Conservation (phyloP, 2,888 invertebrate genomes). For the Dione juno region DNA sequence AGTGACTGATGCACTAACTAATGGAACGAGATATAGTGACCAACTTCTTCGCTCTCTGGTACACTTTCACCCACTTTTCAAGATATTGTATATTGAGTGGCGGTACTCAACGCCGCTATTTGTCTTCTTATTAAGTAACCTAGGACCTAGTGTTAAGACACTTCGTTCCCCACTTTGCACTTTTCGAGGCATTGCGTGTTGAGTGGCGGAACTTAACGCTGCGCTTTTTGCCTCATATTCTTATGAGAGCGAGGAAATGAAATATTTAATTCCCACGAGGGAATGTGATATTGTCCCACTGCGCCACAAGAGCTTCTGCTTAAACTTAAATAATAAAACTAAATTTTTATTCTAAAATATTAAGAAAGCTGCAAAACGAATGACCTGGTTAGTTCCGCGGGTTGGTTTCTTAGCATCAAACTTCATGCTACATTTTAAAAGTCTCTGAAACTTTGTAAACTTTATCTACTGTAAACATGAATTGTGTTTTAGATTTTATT, state of each 20-base stretch:
- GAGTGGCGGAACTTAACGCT: no score
- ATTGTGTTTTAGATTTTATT: slow-evolving; percentile 31
- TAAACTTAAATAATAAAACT: background rate
- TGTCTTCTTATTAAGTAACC: no score
- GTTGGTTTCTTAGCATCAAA: slow-evolving; percentile 5
- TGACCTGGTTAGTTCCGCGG: slow-evolving; percentile 15
- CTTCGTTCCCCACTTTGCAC: no score
- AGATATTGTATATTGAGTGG: no score
- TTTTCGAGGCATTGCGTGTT: no score
- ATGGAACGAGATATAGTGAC: background rate
- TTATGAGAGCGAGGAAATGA: background rate
- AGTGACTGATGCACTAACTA: background rate
- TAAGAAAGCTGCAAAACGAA: slow-evolving; percentile 13
- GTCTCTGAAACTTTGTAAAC: slow-evolving; percentile 21
- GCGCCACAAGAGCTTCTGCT: background rate
- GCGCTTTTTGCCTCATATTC: no score
- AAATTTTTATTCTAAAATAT: background rate
- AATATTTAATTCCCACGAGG: background rate
- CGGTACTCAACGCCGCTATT: no score
- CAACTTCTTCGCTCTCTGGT: background rate
- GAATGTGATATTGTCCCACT: background rate
- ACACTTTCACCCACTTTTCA: no score
- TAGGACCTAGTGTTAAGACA: no score
- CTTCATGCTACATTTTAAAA: slow-evolving; percentile 6
- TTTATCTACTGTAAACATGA: slow-evolving; percentile 29